These are phyloP conservation scores for Vanessa atalanta DNA, from an alignment of 1,140 invertebrate species.

Conservation along the genomic window DNA sequence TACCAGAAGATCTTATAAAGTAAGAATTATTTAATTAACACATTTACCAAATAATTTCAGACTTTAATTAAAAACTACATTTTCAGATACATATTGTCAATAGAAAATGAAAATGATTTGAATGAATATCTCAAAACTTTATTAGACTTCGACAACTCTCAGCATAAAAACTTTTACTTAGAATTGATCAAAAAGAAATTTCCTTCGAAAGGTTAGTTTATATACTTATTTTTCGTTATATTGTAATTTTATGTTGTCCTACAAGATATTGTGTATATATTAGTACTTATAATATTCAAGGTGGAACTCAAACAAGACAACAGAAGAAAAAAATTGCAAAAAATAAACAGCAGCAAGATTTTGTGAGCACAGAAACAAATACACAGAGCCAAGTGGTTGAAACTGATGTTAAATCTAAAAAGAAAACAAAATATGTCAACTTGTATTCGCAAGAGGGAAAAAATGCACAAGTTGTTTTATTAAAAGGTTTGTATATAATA, in stretches of 20 bases:
- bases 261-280: neutral
- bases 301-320: conserved; percentile 48
- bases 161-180: conserved; percentile 84
- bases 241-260: neutral
- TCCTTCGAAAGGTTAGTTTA: conserved; percentile 55
- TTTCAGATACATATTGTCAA: conserved; percentile 83
- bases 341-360: conserved; percentile 70
- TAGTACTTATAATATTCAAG: conserved; percentile 38
- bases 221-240: conserved; percentile 10
- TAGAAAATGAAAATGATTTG: conserved; percentile 84
- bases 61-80: conserved; percentile 30
- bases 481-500: conserved; percentile 82
- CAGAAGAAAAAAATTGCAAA: conserved; percentile 74
- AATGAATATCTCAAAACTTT: conserved; percentile 87
- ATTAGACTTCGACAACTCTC: conserved; percentile 83
- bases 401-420: conserved; percentile 80
- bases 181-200: conserved; percentile 83
- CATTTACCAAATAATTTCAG: neutral
- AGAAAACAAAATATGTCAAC: conserved; percentile 89
- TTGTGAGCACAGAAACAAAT: conserved; percentile 44
- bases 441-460: conserved; percentile 88
- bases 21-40: conserved; percentile 61
- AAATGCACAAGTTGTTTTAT: conserved; percentile 83
- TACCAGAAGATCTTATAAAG: conserved; percentile 84
- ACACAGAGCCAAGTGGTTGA: conserved; percentile 42